Evolutionary conservation across 2,888 invertebrate species (phyloP).

Genomic region (Drosophila mimica): DNA sequence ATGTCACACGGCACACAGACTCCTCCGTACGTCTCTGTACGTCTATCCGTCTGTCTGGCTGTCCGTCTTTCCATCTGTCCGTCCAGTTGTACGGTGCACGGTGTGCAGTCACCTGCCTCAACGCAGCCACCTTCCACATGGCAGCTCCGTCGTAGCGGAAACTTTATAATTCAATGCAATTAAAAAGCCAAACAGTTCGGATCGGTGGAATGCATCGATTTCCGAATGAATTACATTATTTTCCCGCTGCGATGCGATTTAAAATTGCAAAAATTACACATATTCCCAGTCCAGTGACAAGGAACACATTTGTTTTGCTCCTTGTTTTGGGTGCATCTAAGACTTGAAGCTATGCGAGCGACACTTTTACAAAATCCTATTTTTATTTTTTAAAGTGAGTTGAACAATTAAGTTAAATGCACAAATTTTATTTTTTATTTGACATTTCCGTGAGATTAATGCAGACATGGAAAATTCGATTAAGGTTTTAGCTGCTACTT

Average conservation of each 20-base stretch:
- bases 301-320: too few species aligned
- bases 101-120: conserved; percentile 1
- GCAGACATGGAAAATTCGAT: neutral
- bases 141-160: conserved; percentile 30
- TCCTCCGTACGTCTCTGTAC: neutral
- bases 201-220: conserved; percentile 18
- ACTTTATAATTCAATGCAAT: conserved; percentile 65
- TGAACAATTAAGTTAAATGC: neutral
- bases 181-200: conserved; percentile 48
- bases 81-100: conserved; percentile 16
- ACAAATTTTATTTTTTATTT: too few species aligned
- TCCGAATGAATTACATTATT: conserved; percentile 1
- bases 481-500: neutral
- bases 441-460: too few species aligned
- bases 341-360: neutral
- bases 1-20: conserved; percentile 39
- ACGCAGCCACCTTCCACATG: neutral
- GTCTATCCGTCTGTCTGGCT: neutral
- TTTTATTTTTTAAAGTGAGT: neutral
- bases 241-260: neutral
- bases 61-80: conserved; percentile 19
- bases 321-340: neutral
- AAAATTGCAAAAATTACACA: neutral
- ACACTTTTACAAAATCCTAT: neutral
- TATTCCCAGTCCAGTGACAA: neutral